Evolutionary conservation across 2,888 invertebrate genomes (phyloP).

Genomic region (Athetis lepigone): DNA sequence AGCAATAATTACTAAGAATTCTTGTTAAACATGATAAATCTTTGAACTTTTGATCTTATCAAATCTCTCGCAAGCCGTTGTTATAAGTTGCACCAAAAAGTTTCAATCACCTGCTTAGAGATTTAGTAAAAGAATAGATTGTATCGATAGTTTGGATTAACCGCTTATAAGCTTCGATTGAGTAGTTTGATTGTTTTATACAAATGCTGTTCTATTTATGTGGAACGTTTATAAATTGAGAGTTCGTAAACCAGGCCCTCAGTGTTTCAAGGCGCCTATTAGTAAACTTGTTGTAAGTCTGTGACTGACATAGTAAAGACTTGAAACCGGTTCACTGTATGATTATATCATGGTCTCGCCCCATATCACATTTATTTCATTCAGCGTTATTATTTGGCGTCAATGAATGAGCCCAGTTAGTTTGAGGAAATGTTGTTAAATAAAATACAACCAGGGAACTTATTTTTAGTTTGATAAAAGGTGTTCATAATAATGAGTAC

Average conservation of each 20-base stretch:
- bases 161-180: too few relatives aligned
- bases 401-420: conserved; percentile 1
- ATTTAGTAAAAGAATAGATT: conserved; percentile 8
- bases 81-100: neutral
- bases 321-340: conserved; percentile 9
- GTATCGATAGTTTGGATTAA: conserved; percentile 6
- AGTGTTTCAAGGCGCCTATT: neutral
- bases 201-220: too few relatives aligned
- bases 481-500: too few relatives aligned
- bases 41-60: neutral
- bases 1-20: neutral
- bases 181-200: too few relatives aligned
- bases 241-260: neutral
- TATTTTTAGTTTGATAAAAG: too few relatives aligned
- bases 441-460: too few relatives aligned
- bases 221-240: too few relatives aligned
- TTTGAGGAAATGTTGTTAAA: neutral
- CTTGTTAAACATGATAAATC: neutral
- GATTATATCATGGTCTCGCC: conserved; percentile 25
- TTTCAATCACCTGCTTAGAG: neutral
- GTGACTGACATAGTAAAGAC: neutral
- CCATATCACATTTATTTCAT: conserved; percentile 7
- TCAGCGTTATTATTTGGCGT: conserved; percentile 10
- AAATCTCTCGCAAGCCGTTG: neutral
- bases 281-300: conserved; percentile 2